These are phyloP conservation scores for Apis florea DNA, from an alignment of 1,140 invertebrate species.

Conservation along the genomic window DNA sequence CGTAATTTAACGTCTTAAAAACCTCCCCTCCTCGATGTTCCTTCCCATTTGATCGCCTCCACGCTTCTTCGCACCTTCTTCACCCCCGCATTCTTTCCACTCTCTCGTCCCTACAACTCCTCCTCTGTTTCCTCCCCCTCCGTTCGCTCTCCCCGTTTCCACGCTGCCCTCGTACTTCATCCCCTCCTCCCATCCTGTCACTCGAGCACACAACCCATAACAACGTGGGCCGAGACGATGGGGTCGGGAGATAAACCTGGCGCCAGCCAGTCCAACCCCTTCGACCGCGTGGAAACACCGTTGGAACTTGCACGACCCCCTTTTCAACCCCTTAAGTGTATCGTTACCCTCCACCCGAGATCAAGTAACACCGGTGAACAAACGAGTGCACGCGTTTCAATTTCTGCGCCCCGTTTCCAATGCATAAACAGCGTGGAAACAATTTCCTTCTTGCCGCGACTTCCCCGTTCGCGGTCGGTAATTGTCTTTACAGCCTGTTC, in stretches of 20 bases:
- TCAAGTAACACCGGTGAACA: conserved; percentile 13
- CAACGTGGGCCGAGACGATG: conserved; percentile 66
- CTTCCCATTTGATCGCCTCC: neutral
- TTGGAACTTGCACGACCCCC: conserved; percentile 30
- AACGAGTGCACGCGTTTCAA: neutral
- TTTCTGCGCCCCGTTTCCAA: neutral
- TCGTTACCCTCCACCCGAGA: neutral
- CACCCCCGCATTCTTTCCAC: neutral
- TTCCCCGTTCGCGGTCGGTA: too few species aligned
- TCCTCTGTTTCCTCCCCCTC: conserved; percentile 2
- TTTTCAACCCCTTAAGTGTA: neutral
- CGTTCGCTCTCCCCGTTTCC: neutral
- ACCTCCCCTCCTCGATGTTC: neutral
- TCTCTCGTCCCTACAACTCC: neutral
- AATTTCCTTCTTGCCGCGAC: neutral
- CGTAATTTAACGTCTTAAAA: neutral
- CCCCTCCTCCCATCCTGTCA: neutral
- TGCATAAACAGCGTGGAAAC: conserved; percentile 1
- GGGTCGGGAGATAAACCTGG: conserved; percentile 71
- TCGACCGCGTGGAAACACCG: conserved; percentile 26
- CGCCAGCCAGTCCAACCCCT: conserved; percentile 69
- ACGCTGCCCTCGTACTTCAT: conserved; percentile 5
- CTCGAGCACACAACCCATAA: conserved; percentile 58
- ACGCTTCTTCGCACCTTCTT: neutral
- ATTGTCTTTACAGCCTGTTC: too few species aligned